These are phyloP conservation scores for Lepidothrix coronata DNA, from an alignment of 2,113 vertebrate species.

Conservation along the genomic window DNA sequence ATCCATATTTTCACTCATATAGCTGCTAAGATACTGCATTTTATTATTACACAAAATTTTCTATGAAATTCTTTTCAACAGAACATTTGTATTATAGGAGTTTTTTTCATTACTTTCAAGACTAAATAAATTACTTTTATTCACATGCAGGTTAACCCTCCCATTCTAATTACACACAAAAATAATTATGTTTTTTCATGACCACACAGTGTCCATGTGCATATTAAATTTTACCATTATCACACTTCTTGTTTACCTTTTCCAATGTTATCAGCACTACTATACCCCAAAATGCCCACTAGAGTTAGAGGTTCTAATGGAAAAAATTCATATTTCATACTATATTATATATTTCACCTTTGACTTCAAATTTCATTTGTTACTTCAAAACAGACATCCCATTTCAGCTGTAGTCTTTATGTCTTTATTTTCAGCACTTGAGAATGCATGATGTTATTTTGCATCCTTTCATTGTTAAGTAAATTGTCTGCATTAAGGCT, in stretches of 20 bases:
- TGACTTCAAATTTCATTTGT: not conserved
- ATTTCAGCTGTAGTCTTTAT: not conserved
- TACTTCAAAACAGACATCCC: not conserved
- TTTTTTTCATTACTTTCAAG: not conserved
- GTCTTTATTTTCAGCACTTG: not conserved
- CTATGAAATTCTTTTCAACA: not conserved
- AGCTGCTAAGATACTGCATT: conserved; percentile 1
- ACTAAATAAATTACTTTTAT: not conserved
- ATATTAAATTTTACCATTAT: not conserved
- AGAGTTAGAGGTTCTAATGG: not conserved
- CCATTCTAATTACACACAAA: not conserved
- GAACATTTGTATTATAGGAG: not conserved
- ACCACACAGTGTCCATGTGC: not conserved
- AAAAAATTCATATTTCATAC: not conserved
- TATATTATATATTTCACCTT: not conserved
- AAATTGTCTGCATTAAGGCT: not conserved
- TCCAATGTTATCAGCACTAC: not conserved
- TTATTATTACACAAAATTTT: not conserved
- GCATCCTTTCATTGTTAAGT: not conserved
- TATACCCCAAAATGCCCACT: not conserved
- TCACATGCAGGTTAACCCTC: not conserved
- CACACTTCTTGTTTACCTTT: not conserved
- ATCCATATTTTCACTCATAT: not conserved
- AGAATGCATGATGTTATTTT: not conserved
- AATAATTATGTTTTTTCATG: not conserved